Evolutionary conservation across 1,140 invertebrate genomes (phyloP), one percentile per base, ranked within the genome.

Genomic region (Zaprionus vittiger): DNA sequence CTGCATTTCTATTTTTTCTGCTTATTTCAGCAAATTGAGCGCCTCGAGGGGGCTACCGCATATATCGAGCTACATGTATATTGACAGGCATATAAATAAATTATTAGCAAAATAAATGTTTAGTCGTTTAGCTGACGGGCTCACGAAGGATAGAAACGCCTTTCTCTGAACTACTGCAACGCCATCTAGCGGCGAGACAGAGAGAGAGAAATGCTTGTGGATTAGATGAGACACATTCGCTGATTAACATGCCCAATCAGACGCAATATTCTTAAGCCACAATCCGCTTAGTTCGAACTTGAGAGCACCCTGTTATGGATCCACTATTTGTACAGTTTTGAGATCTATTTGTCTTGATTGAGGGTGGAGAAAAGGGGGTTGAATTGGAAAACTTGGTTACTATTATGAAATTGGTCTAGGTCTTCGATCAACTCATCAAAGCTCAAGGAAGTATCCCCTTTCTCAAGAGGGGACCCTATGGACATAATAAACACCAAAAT

Each of bases 91-190:
- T 85, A 85, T 85, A 85, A 85, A 85, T 85, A 85, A 85, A 85
- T 85, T 85, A 85, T 85, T 85, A 86, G 82, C 82, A 76, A 85
- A 85, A 85, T 85, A 85, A 85, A 85, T 85, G 82, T 85, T 85
- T 79, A 61, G 83, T 74, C 70, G 75, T 73, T 68, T 73, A 62
- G 73, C 78, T 77, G 26, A 41, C 41, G 65, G 60, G 63, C 63
- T 17, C 12, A 22, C 9, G 20, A 22, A 14, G 14, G n/a, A 28
- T 56, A 9, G 31, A 57, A 37, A 34, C 31, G 17, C 17, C 28
- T 20, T 20, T 26, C 22, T n/a, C 26, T 6, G 55, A 5, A 26
- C 20, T 4, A 11, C 26, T 22, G 34, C 60, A 64, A 62, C 66
- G 73, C 77, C 77, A 79, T 57, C 62, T 70, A 79, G 55, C 49